Evolutionary conservation across 2,888 invertebrate genomes (phyloP).

Genomic region (Sminthurinus aureus): DNA sequence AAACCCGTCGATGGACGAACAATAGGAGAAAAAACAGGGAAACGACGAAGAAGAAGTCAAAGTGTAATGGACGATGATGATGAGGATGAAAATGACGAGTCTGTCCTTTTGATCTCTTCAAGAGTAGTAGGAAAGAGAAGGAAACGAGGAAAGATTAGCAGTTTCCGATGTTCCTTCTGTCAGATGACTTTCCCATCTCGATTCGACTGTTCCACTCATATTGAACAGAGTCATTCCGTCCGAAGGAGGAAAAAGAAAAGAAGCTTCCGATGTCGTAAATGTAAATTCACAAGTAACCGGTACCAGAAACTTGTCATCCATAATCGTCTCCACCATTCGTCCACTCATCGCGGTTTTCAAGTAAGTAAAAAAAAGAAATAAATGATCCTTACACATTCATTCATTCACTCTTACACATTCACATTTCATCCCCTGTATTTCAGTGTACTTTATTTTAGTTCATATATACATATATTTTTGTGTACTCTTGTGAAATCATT

Average conservation of each 20-base stretch:
- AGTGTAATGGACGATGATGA: conserved; percentile 11
- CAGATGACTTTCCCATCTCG: conserved; percentile 51
- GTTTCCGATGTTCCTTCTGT: conserved; percentile 56
- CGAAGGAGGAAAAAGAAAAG: neutral
- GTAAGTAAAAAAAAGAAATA: conserved; percentile 22
- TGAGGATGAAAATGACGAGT: conserved; percentile 17
- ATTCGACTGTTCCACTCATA: conserved; percentile 52
- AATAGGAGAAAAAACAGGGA: neutral
- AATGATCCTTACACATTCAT: too few species aligned
- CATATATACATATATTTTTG: too few species aligned
- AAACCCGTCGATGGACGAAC: neutral
- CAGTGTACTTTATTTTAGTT: neutral
- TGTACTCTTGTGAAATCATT: neutral
- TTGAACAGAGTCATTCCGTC: conserved; percentile 42
- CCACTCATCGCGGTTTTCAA: conserved; percentile 40
- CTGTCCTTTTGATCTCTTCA: neutral
- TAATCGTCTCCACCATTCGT: conserved; percentile 56
- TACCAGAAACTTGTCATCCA: conserved; percentile 58
- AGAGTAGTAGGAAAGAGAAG: neutral
- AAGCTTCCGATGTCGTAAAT: conserved; percentile 57
- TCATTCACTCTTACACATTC: too few species aligned
- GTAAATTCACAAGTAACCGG: conserved; percentile 54
- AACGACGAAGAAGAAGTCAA: neutral
- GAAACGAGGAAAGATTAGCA: conserved; percentile 30
- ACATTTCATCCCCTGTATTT: neutral